A percentile compares a stretch with the other conserved stretches of the same genome.
Conservation (phyloP, 2,888 invertebrate species). For the Cryptus armator region DNA sequence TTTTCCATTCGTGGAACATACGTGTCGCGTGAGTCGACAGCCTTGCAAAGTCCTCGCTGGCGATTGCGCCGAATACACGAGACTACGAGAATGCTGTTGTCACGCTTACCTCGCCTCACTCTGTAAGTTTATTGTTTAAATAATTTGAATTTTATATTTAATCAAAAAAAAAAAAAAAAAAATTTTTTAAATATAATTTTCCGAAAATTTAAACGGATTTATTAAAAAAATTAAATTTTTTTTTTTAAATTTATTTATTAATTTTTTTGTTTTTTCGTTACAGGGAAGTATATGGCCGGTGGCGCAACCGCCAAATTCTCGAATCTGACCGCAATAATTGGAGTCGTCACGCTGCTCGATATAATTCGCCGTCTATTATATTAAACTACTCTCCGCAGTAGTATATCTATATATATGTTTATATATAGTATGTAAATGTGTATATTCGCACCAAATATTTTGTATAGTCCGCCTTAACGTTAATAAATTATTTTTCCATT, state of each 20-base stretch:
- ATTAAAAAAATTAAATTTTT: conserved; percentile 9
- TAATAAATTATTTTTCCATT: conserved; percentile 82
- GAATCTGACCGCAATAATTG: conserved; percentile 71
- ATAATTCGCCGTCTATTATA: conserved; percentile 68
- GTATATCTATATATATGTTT: conserved; percentile 28
- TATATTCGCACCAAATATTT: conserved; percentile 73
- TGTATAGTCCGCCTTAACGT: conserved; percentile 74
- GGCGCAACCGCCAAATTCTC: conserved; percentile 67
- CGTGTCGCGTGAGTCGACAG: conserved; percentile 88
- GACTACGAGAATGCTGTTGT: conserved; percentile 89
- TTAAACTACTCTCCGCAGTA: conserved; percentile 33
- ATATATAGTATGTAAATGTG: conserved; percentile 38
- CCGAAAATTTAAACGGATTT: background rate
- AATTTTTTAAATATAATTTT: background rate
- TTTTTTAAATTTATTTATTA: conserved; percentile 39
- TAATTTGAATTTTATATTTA: background rate
- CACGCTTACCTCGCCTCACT: conserved; percentile 87
- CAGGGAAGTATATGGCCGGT: conserved; percentile 83
- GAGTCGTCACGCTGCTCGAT: conserved; percentile 73
- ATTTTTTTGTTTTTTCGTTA: conserved; percentile 58
- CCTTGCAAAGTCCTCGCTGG: conserved; percentile 87
- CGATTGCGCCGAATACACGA: conserved; percentile 88
- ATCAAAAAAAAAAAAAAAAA: background rate
- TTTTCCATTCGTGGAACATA: conserved; percentile 90
- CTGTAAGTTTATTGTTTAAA: conserved; percentile 86